A percentile compares a stretch with the other conserved stretches of the same genome.
These are phyloP conservation scores for Tragelaphus scriptus DNA, from an alignment of 2,113 vertebrate species.

Conservation along the genomic window DNA sequence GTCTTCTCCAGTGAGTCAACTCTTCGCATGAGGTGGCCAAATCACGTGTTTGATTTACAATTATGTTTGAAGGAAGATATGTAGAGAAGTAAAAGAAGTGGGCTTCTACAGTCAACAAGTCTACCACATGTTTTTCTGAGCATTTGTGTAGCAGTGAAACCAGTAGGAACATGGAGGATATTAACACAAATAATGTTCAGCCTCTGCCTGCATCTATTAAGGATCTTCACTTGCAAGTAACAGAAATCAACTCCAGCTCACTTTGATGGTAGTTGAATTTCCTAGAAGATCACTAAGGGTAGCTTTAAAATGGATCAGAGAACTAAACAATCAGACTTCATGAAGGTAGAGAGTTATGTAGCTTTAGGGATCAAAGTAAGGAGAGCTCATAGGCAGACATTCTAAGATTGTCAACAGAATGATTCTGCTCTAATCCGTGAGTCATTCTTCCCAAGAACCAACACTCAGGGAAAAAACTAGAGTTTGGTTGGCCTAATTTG, in stretches of 20 bases:
- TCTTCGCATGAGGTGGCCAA: too few species aligned
- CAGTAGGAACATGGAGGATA: too few species aligned
- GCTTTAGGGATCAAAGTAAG: background rate
- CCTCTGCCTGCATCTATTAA: background rate
- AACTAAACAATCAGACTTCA: background rate
- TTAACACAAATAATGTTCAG: fast-evolving
- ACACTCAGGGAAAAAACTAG: background rate
- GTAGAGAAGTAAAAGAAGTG: background rate
- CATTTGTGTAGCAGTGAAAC: background rate
- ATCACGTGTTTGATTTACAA: background rate
- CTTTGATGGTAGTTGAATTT: background rate
- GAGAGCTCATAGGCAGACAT: background rate
- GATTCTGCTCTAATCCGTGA: background rate
- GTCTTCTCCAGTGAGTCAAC: too few species aligned
- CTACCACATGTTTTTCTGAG: background rate
- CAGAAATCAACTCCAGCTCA: background rate
- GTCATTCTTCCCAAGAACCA: background rate
- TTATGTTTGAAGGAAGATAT: background rate
- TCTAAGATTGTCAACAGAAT: background rate
- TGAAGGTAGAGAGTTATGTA: background rate
- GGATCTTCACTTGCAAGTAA: background rate
- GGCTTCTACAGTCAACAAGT: background rate
- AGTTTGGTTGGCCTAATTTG: background rate
- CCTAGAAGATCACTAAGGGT: background rate
- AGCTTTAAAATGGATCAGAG: background rate